These are phyloP conservation scores for Poeciliopsis gracilis DNA, from an alignment of 2,797 vertebrate genomes.

Conservation along the genomic window DNA sequence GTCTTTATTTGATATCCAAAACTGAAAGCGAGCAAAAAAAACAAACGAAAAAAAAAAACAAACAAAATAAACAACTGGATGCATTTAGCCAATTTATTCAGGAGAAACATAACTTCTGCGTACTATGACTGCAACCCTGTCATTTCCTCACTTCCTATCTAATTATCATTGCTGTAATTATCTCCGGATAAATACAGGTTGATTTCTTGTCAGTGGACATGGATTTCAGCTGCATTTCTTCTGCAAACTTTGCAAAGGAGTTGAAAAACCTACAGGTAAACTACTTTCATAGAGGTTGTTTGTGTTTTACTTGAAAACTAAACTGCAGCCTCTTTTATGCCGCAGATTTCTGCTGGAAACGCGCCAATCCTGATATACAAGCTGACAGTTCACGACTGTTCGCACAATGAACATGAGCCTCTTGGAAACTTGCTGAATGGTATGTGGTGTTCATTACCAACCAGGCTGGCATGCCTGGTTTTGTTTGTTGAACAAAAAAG, in stretches of 20 bases:
- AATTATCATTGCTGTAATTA: background rate
- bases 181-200: conserved; percentile 33
- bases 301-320: background rate
- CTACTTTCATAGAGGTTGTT: background rate
- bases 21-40: too few relatives aligned
- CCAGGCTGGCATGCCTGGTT: too few relatives aligned
- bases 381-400: conserved; percentile 74
- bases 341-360: conserved; percentile 72
- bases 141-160: background rate
- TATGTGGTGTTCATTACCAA: conserved; percentile 47
- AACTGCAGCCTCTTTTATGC: conserved; percentile 31
- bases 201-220: conserved; percentile 87
- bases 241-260: conserved; percentile 63
- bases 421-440: conserved; percentile 73
- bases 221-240: conserved; percentile 74
- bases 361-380: conserved; percentile 79
- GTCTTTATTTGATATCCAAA: background rate
- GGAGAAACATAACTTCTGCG: too few relatives aligned
- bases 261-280: conserved; percentile 81
- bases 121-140: too few relatives aligned
- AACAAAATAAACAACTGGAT: background rate
- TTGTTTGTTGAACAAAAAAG: too few relatives aligned
- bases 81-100: too few relatives aligned
- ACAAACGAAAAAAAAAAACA: too few relatives aligned
- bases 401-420: conserved; percentile 32